phyloP scores from a whole-genome alignment of 2,888 invertebrate genomes.

The Amiota mariae region DNA sequence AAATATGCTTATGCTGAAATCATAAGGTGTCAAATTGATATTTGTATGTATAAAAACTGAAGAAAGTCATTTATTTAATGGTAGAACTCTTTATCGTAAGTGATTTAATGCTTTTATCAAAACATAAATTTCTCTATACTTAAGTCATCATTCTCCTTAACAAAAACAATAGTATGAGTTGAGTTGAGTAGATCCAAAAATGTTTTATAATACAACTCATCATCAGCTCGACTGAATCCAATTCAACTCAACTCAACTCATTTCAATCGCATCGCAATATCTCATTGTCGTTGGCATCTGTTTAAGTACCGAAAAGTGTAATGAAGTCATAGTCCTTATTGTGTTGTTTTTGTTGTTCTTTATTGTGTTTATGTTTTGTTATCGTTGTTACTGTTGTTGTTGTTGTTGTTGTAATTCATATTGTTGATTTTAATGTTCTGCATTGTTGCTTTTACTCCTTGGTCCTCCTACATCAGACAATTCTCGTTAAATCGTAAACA shows the following conservation, averaged over 20 bases:
- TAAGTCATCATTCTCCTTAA: neutral
- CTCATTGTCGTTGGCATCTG: slow-evolving; percentile 24
- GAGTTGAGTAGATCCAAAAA: neutral
- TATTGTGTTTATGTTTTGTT: neutral
- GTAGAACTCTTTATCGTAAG: neutral
- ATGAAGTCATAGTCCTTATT: slow-evolving; percentile 12
- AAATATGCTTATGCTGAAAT: neutral
- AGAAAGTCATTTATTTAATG: no score
- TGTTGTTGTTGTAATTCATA: slow-evolving; percentile 22
- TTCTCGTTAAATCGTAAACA: neutral
- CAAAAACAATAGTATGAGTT: neutral
- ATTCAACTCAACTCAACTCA: no score
- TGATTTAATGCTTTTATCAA: slow-evolving; percentile 21
- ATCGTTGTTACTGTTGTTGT: no score
- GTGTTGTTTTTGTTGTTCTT: slow-evolving; percentile 19
- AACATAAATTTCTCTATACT: no score
- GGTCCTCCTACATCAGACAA: neutral
- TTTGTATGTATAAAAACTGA: no score
- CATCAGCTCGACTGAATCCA: no score
- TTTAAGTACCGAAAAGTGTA: slow-evolving; percentile 10
- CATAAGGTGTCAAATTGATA: no score
- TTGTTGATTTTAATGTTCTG: neutral
- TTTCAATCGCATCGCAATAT: neutral
- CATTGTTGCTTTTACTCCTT: slow-evolving; percentile 21
- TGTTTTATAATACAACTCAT: no score